A percentile compares a stretch with the other conserved stretches of the same genome.
These are phyloP conservation scores for Aphidius colemani DNA, from an alignment of 2,888 invertebrate species.

Conservation along the genomic window DNA sequence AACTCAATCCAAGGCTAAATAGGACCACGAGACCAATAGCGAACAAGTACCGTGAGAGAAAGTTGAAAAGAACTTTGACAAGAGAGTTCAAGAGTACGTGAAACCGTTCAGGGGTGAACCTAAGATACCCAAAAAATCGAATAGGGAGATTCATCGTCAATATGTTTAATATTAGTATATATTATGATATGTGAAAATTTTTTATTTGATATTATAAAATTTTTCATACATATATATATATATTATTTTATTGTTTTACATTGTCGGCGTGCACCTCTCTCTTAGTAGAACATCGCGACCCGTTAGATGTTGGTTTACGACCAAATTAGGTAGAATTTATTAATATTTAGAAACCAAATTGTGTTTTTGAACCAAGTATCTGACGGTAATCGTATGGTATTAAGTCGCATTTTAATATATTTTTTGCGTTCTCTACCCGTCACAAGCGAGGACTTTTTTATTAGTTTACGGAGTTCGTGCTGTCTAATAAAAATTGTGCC, in stretches of 20 bases:
- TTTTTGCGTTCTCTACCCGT: slow-evolving; percentile 32
- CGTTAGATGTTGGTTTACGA: too few species aligned
- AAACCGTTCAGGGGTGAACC: slow-evolving; percentile 65
- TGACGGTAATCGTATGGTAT: slow-evolving; percentile 43
- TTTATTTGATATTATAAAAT: too few species aligned
- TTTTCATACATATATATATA: too few species aligned
- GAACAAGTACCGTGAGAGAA: slow-evolving; percentile 72
- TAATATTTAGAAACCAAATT: too few species aligned
- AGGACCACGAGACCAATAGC: slow-evolving; percentile 68
- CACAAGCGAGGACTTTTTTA: slow-evolving; percentile 36
- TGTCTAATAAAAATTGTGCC: slow-evolving; percentile 38
- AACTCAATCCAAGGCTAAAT: slow-evolving; percentile 64
- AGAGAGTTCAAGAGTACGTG: slow-evolving; percentile 58
- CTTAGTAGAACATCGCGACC: too few species aligned
- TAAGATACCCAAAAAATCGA: slow-evolving; percentile 64
- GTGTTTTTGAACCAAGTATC: too few species aligned
- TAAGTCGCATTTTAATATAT: slow-evolving; percentile 47
- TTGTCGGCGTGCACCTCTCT: too few species aligned
- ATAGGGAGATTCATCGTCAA: slow-evolving; percentile 49
- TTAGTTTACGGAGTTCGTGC: slow-evolving; percentile 41
- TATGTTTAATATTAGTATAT: slow-evolving; percentile 44
- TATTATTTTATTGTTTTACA: too few species aligned
- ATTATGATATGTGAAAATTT: slow-evolving; percentile 41
- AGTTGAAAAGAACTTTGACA: slow-evolving; percentile 74
- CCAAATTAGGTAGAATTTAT: not conserved